Conservation (phyloP, 2,888 invertebrate genomes). For the Tiphia femorata region DNA sequence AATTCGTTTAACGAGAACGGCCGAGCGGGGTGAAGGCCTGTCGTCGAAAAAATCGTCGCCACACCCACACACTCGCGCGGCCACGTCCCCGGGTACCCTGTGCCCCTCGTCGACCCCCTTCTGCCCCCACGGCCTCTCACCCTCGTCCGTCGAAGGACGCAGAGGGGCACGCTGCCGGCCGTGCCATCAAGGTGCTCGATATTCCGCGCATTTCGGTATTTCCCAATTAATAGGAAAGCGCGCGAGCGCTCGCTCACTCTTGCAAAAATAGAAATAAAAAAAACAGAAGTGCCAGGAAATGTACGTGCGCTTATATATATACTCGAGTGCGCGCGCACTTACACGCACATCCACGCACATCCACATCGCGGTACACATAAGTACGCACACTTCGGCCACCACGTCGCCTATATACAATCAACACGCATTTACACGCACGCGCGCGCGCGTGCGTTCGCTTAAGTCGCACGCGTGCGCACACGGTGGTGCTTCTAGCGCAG, state of each 20-base stretch:
- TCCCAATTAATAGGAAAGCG: slow-evolving; percentile 54
- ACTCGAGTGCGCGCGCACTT: background rate
- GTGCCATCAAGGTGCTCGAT: slow-evolving; percentile 56
- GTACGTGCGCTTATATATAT: slow-evolving; percentile 7
- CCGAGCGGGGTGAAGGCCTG: slow-evolving; percentile 46
- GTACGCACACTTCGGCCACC: slow-evolving; percentile 11
- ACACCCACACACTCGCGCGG: slow-evolving; percentile 38
- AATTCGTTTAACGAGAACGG: slow-evolving; percentile 50
- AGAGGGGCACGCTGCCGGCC: slow-evolving; percentile 43
- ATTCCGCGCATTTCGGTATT: slow-evolving; percentile 56
- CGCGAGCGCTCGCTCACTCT: slow-evolving; percentile 26
- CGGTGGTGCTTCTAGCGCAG: slow-evolving; percentile 48
- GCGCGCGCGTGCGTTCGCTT: background rate
- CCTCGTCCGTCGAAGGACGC: slow-evolving; percentile 33
- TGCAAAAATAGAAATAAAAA: slow-evolving; percentile 30
- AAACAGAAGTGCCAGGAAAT: slow-evolving; percentile 18
- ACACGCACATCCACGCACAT: slow-evolving; percentile 1
- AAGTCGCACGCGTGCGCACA: slow-evolving; percentile 36
- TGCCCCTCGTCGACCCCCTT: slow-evolving; percentile 24
- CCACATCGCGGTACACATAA: slow-evolving; percentile 7
- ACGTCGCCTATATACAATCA: no score
- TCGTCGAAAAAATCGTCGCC: slow-evolving; percentile 53
- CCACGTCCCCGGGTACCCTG: slow-evolving; percentile 7
- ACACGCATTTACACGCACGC: background rate
- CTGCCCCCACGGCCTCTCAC: no score